Conservation (phyloP, 2,113 vertebrate genomes). For the Collichthys lucidus region DNA sequence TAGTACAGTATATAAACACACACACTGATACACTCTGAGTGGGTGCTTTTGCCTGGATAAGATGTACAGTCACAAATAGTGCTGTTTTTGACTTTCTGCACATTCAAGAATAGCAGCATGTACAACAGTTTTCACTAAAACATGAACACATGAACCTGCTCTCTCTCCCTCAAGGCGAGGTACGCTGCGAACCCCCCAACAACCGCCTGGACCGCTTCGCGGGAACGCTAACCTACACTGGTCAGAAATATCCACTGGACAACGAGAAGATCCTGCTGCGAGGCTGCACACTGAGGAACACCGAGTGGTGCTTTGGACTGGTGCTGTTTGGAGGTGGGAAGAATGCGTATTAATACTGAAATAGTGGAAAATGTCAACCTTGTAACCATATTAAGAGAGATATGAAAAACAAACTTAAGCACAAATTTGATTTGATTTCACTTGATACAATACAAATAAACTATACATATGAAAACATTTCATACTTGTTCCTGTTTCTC, state of each 20-base stretch:
- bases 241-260: slow-evolving; percentile 88
- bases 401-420: neutral
- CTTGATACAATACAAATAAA: neutral
- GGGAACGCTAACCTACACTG: slow-evolving; percentile 86
- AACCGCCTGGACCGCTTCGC: slow-evolving; percentile 93
- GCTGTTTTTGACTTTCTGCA: neutral
- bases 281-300: slow-evolving; percentile 95
- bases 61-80: neutral
- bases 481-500: neutral
- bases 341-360: rapidly evolving
- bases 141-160: too few relatives aligned
- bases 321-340: slow-evolving; percentile 93
- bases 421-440: neutral
- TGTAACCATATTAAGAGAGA: neutral
- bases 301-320: slow-evolving; percentile 95
- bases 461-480: neutral
- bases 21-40: neutral
- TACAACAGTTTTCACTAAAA: neutral
- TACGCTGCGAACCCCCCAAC: slow-evolving; percentile 93
- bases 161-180: slow-evolving; percentile 84
- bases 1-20: neutral
- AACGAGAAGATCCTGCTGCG: slow-evolving; percentile 92
- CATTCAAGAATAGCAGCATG: neutral
- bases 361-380: neutral
- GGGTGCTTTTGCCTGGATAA: neutral